phyloP scores from a whole-genome alignment of 2,797 vertebrate genomes.

The Aselliscus stoliczkanus region DNA sequence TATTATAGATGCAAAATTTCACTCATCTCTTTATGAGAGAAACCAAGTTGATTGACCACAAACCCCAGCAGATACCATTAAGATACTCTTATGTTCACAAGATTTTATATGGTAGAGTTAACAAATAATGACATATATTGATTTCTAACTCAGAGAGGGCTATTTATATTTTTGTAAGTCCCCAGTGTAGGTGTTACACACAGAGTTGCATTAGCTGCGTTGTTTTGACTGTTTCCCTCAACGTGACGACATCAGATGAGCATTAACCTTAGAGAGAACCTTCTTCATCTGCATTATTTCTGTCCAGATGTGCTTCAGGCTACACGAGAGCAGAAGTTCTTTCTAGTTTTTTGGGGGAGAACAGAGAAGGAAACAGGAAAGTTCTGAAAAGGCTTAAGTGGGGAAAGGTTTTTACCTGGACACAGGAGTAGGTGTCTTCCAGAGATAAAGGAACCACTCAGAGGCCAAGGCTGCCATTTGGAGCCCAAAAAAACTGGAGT shows the following conservation, averaged over 20 bases:
- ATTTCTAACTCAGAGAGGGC: neutral
- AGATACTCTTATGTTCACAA: neutral
- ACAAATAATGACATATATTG: neutral
- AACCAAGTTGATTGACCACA: neutral
- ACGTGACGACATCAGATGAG: rapidly evolving
- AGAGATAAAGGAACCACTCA: neutral
- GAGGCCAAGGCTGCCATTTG: neutral
- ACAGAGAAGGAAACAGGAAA: neutral
- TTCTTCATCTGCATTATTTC: neutral
- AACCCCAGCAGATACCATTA: neutral
- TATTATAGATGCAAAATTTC: neutral
- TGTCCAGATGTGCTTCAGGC: neutral
- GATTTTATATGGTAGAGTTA: neutral
- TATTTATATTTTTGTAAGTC: neutral
- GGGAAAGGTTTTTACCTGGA: neutral
- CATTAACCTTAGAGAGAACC: rapidly evolving
- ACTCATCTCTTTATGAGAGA: neutral
- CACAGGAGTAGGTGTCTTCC: neutral
- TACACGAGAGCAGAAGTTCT: neutral
- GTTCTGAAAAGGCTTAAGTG: neutral
- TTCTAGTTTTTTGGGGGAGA: neutral
- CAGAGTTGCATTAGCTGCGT: rapidly evolving
- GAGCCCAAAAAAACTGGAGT: neutral
- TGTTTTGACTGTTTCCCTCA: neutral
- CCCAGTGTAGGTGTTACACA: rapidly evolving